Percentiles rank a stretch among this genome's conserved stretches.
phyloP scores from a whole-genome alignment of 30 jellyfish, hydroid and myxozoan species.

The Aurelia sp. region DNA sequence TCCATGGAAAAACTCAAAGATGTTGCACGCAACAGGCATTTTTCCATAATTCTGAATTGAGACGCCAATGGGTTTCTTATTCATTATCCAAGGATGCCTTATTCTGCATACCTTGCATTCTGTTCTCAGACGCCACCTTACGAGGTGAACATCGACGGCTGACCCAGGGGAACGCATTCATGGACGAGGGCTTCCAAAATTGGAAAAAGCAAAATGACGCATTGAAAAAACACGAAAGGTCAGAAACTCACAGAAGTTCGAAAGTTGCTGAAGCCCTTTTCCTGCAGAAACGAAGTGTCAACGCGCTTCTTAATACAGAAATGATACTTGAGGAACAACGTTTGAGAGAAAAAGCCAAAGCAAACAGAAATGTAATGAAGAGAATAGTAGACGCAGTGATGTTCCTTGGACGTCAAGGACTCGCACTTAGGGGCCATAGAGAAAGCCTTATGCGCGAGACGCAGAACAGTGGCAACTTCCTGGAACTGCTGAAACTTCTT shows the following conservation, averaged over 20 bases:
- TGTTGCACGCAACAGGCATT: constrained; percentile 39
- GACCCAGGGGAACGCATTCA: constrained; percentile 29
- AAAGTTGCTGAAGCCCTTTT: constrained; percentile 39
- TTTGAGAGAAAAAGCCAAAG: constrained; percentile 2
- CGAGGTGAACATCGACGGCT: constrained; percentile 32
- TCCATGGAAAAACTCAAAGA: constrained; percentile 8
- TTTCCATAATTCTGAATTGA: neutral
- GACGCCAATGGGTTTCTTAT: too few species aligned
- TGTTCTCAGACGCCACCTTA: constrained; percentile 35
- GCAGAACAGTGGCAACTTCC: constrained; percentile 26
- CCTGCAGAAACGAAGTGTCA: constrained; percentile 19
- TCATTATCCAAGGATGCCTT: too few species aligned
- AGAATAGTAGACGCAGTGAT: constrained; percentile 8
- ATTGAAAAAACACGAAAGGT: constrained; percentile 31
- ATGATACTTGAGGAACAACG: constrained; percentile 7
- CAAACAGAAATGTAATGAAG: constrained; percentile 23
- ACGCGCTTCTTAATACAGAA: neutral
- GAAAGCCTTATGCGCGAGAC: constrained; percentile 13
- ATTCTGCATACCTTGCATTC: constrained; percentile 34
- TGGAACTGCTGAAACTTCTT: constrained; percentile 14
- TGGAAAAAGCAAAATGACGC: constrained; percentile 49
- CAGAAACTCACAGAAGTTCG: constrained; percentile 10
- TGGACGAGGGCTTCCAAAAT: constrained; percentile 15
- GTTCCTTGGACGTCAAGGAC: constrained; percentile 50
- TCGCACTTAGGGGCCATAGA: constrained; percentile 41